phyloP scores from a whole-genome alignment of 1,140 invertebrate species.

The Bombus superbus region DNA sequence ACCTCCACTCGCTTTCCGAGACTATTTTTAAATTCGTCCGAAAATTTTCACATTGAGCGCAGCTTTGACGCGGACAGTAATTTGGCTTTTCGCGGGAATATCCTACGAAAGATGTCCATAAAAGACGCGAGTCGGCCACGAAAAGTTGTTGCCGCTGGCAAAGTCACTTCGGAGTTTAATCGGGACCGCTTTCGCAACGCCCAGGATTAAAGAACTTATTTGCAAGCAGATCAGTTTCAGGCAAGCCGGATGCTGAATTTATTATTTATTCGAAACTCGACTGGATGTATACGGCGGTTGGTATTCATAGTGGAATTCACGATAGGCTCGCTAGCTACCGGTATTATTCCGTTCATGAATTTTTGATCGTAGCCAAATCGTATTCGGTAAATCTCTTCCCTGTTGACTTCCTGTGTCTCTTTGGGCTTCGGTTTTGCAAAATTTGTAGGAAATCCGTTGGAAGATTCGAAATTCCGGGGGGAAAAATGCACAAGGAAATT shows the following conservation, averaged over 20 bases:
- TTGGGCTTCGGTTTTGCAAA: too few relatives aligned
- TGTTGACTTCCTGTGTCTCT: not conserved
- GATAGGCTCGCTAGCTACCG: slow-evolving; percentile 50
- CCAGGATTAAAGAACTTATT: slow-evolving; percentile 69
- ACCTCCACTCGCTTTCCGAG: too few relatives aligned
- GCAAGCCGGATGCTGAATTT: slow-evolving; percentile 55
- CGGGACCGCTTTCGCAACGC: slow-evolving; percentile 16
- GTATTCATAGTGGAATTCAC: slow-evolving; percentile 60
- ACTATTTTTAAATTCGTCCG: not conserved
- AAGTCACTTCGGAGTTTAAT: slow-evolving; percentile 60
- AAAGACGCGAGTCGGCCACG: not conserved
- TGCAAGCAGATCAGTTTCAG: slow-evolving; percentile 54
- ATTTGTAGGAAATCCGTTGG: not conserved
- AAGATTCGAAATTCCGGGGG: not conserved
- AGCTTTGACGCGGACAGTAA: not conserved
- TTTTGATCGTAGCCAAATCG: slow-evolving; percentile 46
- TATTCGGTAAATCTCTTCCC: slow-evolving; percentile 16
- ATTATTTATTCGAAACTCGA: slow-evolving; percentile 62
- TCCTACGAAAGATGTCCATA: not conserved
- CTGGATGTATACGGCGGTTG: slow-evolving; percentile 40
- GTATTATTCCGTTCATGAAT: slow-evolving; percentile 67
- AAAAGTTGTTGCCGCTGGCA: slow-evolving; percentile 45
- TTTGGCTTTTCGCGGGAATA: slow-evolving; percentile 12
- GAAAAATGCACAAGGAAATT: not conserved
- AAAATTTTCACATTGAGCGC: not conserved